A percentile compares a stretch with the other conserved stretches of the same genome.
These are phyloP conservation scores for Nerophis lumbriciformis DNA, from an alignment of 2,113 vertebrate genomes.

Conservation along the genomic window DNA sequence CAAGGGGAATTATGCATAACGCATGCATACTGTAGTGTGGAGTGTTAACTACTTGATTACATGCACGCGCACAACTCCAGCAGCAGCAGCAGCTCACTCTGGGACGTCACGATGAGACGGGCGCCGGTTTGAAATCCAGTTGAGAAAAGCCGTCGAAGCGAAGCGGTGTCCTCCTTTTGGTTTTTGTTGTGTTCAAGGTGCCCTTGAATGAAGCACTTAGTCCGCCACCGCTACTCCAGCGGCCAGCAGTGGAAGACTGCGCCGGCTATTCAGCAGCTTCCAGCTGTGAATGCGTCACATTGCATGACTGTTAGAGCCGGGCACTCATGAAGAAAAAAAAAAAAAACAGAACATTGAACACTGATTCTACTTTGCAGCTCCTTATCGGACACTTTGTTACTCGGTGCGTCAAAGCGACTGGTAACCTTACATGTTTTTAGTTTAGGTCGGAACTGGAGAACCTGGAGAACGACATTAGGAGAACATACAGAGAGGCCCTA, in stretches of 20 bases:
- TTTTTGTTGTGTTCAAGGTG: slow-evolving; percentile 38
- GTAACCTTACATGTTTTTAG: no score
- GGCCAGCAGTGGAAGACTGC: slow-evolving; percentile 31
- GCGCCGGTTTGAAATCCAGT: slow-evolving; percentile 29
- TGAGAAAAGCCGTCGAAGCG: slow-evolving; percentile 3
- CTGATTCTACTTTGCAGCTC: not conserved
- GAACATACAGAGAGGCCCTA: no score
- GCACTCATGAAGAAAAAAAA: slow-evolving; percentile 13
- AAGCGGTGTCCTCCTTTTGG: slow-evolving; percentile 2
- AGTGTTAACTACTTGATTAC: slow-evolving; percentile 10
- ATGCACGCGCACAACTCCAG: not conserved
- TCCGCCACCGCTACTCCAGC: slow-evolving; percentile 19
- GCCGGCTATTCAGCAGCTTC: slow-evolving; percentile 47
- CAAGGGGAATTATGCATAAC: slow-evolving; percentile 51
- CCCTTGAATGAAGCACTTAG: slow-evolving; percentile 40
- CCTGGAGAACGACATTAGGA: no score
- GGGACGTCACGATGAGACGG: slow-evolving; percentile 20
- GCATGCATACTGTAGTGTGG: slow-evolving; percentile 43
- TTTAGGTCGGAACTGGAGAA: no score
- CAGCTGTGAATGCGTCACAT: slow-evolving; percentile 54
- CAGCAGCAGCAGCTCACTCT: slow-evolving; percentile 13
- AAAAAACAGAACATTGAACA: slow-evolving; percentile 13
- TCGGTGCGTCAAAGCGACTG: no score
- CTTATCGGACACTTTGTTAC: no score
- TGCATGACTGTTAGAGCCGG: slow-evolving; percentile 37